Percentiles rank a stretch among this genome's conserved stretches.
Evolutionary conservation across 2,888 invertebrate genomes (phyloP).

Genomic region (Nycteola revayana): DNA sequence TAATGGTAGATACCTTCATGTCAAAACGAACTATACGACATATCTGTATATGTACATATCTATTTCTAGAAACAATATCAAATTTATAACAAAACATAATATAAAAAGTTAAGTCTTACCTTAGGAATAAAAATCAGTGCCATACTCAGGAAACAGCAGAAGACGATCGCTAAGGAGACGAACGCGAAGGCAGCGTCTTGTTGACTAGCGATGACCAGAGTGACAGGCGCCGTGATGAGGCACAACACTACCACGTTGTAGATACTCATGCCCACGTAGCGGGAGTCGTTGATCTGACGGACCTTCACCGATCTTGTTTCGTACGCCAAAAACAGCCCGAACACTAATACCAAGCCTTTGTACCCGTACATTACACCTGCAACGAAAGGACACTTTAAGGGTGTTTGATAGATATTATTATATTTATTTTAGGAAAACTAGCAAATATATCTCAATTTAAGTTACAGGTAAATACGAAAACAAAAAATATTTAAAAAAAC

Average conservation of each 20-base stretch:
- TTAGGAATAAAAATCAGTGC: slow-evolving; percentile 99
- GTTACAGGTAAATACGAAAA: not conserved
- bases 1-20: no score
- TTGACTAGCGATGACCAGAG: slow-evolving; percentile 97
- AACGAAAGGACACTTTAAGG: slow-evolving; percentile 22
- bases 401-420: no score
- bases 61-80: no score
- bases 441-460: no score
- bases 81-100: no score
- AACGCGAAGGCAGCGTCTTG: slow-evolving; percentile 99
- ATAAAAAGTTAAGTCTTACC: no score
- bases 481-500: no score
- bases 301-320: slow-evolving; percentile 99
- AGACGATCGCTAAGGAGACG: slow-evolving; percentile 96
- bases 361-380: slow-evolving; percentile 96
- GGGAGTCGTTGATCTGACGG: slow-evolving; percentile 98
- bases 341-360: slow-evolving; percentile 97
- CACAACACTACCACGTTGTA: slow-evolving; percentile 99
- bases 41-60: no score
- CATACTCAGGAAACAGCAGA: slow-evolving; percentile 99
- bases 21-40: no score
- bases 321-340: slow-evolving; percentile 98
- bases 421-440: no score
- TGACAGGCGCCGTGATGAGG: slow-evolving; percentile 98
- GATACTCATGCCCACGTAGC: slow-evolving; percentile 99